phyloP scores from a whole-genome alignment of 2,888 invertebrate genomes.

The Seladonia tumulorum region DNA sequence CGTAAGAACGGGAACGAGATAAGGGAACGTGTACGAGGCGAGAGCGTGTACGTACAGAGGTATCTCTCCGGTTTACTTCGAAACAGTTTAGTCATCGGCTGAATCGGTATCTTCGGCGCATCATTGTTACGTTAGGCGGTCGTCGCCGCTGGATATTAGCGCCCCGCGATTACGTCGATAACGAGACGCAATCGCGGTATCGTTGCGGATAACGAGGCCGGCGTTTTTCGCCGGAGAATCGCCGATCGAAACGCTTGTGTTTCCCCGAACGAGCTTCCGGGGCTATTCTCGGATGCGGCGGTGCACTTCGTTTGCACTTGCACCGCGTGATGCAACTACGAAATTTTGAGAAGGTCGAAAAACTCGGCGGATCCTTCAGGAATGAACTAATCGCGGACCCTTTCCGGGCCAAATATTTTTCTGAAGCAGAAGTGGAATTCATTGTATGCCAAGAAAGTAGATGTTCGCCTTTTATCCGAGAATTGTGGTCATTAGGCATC shows the following conservation, averaged over 20 bases:
- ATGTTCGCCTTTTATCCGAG: neutral
- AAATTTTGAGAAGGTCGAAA: neutral
- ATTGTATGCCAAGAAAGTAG: no score
- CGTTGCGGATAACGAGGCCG: neutral
- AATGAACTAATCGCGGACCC: neutral
- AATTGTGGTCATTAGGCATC: no score
- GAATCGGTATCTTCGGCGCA: constrained; percentile 17
- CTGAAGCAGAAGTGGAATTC: neutral
- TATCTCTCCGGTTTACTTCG: constrained; percentile 3
- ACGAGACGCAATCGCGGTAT: constrained; percentile 28
- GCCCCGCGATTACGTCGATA: neutral
- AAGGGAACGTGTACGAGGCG: neutral
- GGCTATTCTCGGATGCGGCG: neutral
- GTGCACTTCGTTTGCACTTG: neutral
- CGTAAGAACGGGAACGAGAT: neutral
- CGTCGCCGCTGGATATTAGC: constrained; percentile 17
- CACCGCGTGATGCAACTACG: neutral
- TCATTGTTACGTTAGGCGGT: constrained; percentile 11
- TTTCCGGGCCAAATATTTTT: neutral
- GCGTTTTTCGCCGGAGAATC: neutral
- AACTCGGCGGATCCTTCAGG: neutral
- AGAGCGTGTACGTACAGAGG: neutral
- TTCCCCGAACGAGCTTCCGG: neutral
- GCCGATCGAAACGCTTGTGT: neutral
- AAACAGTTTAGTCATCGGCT: neutral